Evolutionary conservation across 1,140 invertebrate species (phyloP), one percentile per base, ranked within the genome.

Genomic region (Diorhabda carinulata): DNA sequence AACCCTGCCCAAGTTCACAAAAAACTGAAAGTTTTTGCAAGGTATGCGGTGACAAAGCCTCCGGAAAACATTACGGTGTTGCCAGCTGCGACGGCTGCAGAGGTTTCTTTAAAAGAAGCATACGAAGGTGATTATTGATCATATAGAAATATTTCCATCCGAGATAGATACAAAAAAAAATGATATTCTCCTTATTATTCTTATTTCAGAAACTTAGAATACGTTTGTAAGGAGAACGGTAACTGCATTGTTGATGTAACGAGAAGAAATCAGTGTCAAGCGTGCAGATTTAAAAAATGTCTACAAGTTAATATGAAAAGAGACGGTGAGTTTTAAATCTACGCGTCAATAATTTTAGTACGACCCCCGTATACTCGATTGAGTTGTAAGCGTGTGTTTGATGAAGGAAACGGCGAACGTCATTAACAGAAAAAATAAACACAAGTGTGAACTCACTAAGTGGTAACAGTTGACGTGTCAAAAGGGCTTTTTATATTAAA

Each of bases 231-330:
- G 78, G 95, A 97, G 81, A 91, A 88, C 69, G 92, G 92, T 0
- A 85, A 87, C 5, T 98, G 96, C 78, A 84, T 96, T 2, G 95
- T 98, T 2, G 95, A 98, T 77, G 94, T 97, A 0, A 94, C 92
- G 0, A 83, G 95, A 59, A 82, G 96, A 42, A 98, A 98, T 83
- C 96, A 98, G 81, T 98, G 96, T 78, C 96, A 98, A 81, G 92
- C 95, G 0, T 98, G 96, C 77, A 87, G 96, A 47, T 97, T 97
- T 81, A 89, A 89, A 61, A 97, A 97, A 80, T 98, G 95, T 82
- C 85, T 98, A 5, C 86, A 91, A 74, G 94, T 96, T 67, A 95
- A 96, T 78, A 98, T 98, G 95, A 96, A 96, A 82, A 89, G 90
- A 83, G 95, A 98, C 82, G 95, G 95, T 97, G 86, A 87, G 86